Conservation (phyloP, 1,140 invertebrate genomes). For the Aricia agestis region DNA sequence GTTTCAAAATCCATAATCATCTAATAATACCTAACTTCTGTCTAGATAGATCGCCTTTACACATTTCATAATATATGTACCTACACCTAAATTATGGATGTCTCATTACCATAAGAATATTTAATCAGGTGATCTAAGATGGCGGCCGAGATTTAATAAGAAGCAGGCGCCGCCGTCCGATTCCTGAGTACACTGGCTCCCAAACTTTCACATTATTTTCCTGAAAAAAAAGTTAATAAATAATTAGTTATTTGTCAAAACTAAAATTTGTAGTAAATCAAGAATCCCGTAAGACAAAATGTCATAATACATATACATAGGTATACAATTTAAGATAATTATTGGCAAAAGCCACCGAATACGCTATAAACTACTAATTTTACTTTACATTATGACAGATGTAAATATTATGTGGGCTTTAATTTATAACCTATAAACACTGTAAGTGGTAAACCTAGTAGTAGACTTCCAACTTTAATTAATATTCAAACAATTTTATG, state of each 20-base stretch:
- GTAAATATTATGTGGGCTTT: background rate
- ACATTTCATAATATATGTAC: background rate
- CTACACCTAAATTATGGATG: background rate
- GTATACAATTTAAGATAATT: too few species aligned
- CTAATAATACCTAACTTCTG: too few species aligned
- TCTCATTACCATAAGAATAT: slow-evolving; percentile 31
- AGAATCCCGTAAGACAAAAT: too few species aligned
- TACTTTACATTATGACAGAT: too few species aligned
- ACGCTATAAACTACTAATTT: too few species aligned
- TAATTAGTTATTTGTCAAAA: too few species aligned
- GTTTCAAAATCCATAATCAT: too few species aligned
- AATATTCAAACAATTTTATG: background rate
- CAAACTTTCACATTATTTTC: slow-evolving; percentile 31
- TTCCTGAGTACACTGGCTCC: slow-evolving; percentile 24
- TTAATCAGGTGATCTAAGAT: slow-evolving; percentile 56
- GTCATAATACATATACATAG: too few species aligned
- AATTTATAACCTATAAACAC: background rate
- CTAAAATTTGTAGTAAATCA: too few species aligned
- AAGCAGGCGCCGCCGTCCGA: slow-evolving; percentile 44
- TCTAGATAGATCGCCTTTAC: background rate
- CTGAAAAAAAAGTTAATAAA: background rate
- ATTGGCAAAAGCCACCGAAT: too few species aligned
- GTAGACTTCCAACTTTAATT: background rate
- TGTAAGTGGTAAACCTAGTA: background rate
- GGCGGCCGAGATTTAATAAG: slow-evolving; percentile 53